Evolutionary conservation across 2,797 vertebrate species (phyloP).

Genomic region (Darevskia nairensis): DNA sequence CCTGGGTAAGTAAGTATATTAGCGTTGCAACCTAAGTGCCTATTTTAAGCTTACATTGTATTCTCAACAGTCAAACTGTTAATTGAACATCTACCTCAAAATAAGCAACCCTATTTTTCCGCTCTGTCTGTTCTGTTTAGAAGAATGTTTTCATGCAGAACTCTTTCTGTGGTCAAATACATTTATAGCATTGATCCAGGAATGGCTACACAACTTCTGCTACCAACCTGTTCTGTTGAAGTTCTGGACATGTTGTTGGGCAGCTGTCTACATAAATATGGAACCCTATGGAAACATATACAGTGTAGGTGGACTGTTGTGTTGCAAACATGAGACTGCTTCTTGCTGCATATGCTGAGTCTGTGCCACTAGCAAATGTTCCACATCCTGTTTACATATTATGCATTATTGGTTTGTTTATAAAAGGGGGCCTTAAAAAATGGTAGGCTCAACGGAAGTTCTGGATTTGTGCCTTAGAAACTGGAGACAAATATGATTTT

Average conservation of each 20-base stretch:
- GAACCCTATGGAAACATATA: neutral
- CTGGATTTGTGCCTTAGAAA: neutral
- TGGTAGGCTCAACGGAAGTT: neutral
- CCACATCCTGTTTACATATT: neutral
- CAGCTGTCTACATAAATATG: neutral
- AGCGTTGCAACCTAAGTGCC: neutral
- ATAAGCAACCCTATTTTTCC: neutral
- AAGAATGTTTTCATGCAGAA: neutral
- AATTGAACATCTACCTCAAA: neutral
- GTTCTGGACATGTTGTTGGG: neutral
- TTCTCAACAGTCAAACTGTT: neutral
- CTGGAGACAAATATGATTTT: fast-evolving
- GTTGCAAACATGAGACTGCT: neutral
- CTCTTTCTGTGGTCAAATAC: neutral
- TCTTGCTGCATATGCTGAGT: fast-evolving
- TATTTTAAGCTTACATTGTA: neutral
- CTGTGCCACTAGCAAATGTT: neutral
- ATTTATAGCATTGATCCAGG: neutral
- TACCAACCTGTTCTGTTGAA: neutral
- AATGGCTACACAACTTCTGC: neutral
- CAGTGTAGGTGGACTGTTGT: neutral
- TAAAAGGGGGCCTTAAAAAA: neutral
- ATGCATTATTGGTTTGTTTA: neutral
- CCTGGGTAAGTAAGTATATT: too few relatives aligned
- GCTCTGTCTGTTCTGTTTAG: neutral